Evolutionary conservation across 2,797 vertebrate species (phyloP), one percentile per base, ranked within the genome.

Genomic region (Mastacembelus armatus): DNA sequence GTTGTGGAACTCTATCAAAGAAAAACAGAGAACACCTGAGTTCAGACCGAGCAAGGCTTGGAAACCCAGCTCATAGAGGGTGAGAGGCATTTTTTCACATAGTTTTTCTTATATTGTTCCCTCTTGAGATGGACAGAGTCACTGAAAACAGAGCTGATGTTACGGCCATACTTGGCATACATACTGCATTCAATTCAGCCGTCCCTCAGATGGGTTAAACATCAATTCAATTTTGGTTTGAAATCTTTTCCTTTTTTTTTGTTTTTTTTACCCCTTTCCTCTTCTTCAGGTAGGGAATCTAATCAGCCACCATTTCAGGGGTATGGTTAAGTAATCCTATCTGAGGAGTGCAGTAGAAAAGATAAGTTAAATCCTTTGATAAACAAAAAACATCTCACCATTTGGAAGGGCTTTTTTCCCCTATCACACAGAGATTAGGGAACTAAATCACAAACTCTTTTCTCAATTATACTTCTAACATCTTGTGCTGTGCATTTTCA

Each of bases 1-100:
- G 74, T 63, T 43, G 49, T 56, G 60, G 35, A 71, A 70, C 71
- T 65, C 11, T 61, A 61, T 74, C 58, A 54, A 54, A 50, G 30
- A 8, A 32, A 14, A 48, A 49, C 57, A 61, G 50, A 71, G 14
- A 72, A 70, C 61, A 50, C 57, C 51, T 61, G 52, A n/a, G 26
- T 55, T 19, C 44, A 21, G 45, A 35, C n/a, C 15, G 10, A 45
- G 26, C 3, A 2, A 58, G 56, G 26, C 16, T 16, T 21, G 39
- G 64, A 56, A 74, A 57, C 57, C 18, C 0, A 9, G 33, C 0
- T 1, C 1, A 27, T 1, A n/a, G n/a, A 3, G 2, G 29, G 5
- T 6, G 4, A 21, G 26, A 22, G 4, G 16, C 9, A 10, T n/a
- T n/a, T n/a, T n/a, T n/a, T n/a, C n/a, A 29, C 40, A 57, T 59